Evolutionary conservation across 2,797 vertebrate genomes (phyloP), one percentile per base, ranked within the genome.

Genomic region (Heliangelus exortis): DNA sequence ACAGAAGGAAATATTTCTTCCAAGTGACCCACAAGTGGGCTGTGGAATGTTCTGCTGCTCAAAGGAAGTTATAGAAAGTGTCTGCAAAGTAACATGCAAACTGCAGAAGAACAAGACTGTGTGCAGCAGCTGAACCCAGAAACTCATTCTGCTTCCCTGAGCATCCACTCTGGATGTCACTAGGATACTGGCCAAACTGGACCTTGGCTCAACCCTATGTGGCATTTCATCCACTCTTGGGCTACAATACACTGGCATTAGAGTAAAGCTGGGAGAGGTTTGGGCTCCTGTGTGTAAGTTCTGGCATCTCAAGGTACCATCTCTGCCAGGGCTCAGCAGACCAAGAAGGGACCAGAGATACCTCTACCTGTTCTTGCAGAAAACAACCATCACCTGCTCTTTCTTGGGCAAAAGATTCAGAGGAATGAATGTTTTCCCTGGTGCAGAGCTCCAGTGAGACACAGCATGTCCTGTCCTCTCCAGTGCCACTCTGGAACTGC

Each of bases 111-210:
- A 55, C 10, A 61, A 57, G 51, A 66, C 51, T 0, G 0, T 21
- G 48, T 29, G 8, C 29, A 68, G 19, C 47, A 78, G 26, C 33
- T 62, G 54, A 75, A 76, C 20, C 45, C 21, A 6, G 2, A 2
- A 1, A 54, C 8, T 69, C 19, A 4, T 26, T 31, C 55, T 72
- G 29, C 31, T 59, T 53, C 63, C 33, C 67, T 25, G 10, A 78
- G 17, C 26, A 79, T n/a, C 10, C 15, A 8, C 12, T 68, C 33
- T 20, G 33, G 25, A 5, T 20, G 4, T 50, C 54, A 45, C 20
- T 15, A 51, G 14, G 15, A 74, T 12, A 80, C 19, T n/a, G 50
- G 26, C 13, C 1, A 4, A n/a, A 43, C 0, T 63, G 31, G 45
- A 75, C 36, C n/a, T 65, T 66, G 22, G n/a, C 12, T 68, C 34